Conservation (phyloP, 2,888 invertebrate species). For the Drosophila basisetae region DNA sequence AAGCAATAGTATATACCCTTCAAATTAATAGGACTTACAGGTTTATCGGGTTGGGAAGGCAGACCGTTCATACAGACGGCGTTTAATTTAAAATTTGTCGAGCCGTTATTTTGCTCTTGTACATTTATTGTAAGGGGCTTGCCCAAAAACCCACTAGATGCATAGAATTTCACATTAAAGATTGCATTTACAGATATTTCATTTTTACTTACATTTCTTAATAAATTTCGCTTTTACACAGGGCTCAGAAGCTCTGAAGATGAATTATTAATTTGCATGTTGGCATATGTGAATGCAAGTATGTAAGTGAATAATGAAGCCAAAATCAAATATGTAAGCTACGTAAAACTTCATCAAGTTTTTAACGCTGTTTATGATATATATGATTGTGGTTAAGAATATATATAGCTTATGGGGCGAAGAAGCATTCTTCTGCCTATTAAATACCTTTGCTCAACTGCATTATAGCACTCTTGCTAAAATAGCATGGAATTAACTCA, state of each 20-base stretch:
- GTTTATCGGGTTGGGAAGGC: not conserved
- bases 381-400: not conserved
- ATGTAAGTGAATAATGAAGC: constrained; percentile 39
- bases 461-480: constrained; percentile 1
- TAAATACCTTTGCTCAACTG: constrained; percentile 8
- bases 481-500: constrained; percentile 29
- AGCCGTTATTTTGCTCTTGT: not conserved
- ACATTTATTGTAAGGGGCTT: not conserved
- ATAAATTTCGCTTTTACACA: not conserved
- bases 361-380: not conserved
- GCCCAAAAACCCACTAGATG: too few species aligned
- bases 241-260: constrained; percentile 23
- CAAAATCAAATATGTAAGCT: constrained; percentile 37
- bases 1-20: not conserved
- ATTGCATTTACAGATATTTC: not conserved
- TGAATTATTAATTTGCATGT: constrained; percentile 39
- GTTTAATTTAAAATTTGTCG: not conserved
- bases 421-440: constrained; percentile 8
- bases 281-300: constrained; percentile 31
- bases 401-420: too few species aligned
- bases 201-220: not conserved
- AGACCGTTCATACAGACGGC: not conserved
- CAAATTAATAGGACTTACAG: not conserved
- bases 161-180: not conserved
- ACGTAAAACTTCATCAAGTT: constrained; percentile 19